A percentile compares a stretch with the other conserved stretches of the same genome.
Evolutionary conservation across 2,797 vertebrate species (phyloP).

Genomic region (Darevskia nairensis): DNA sequence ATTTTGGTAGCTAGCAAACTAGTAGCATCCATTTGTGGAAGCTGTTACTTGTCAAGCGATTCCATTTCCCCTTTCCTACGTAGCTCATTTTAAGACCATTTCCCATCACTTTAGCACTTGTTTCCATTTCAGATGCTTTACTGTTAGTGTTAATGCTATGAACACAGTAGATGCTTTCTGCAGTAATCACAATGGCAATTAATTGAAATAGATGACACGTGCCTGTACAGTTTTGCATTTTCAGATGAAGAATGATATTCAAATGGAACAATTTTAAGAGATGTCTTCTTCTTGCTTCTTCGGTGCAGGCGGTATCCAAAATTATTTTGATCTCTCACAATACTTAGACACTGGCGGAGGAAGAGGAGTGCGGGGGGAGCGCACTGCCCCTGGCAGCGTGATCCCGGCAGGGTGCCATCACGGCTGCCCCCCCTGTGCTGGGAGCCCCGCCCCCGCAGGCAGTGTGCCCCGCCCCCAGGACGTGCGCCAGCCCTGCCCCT

Average conservation of each 20-base stretch:
- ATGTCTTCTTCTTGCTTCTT: background rate
- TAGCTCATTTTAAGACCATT: background rate
- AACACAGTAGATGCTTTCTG: background rate
- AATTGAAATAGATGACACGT: conserved; percentile 13
- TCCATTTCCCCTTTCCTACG: background rate
- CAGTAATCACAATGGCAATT: conserved; percentile 13
- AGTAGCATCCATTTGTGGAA: background rate
- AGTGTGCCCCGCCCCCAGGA: too few relatives aligned
- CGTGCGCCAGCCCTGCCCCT: too few relatives aligned
- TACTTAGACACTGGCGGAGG: background rate
- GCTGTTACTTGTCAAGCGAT: background rate
- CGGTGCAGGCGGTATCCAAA: background rate
- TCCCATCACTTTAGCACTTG: background rate
- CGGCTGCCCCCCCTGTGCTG: too few relatives aligned
- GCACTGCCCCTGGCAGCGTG: too few relatives aligned
- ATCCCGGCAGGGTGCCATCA: too few relatives aligned
- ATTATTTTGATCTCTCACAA: conserved; percentile 13
- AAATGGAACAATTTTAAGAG: background rate
- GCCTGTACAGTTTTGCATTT: background rate
- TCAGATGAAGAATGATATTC: background rate
- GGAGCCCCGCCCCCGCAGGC: too few relatives aligned
- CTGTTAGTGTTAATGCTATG: background rate
- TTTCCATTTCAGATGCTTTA: conserved; percentile 4
- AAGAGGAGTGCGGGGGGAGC: too few relatives aligned
- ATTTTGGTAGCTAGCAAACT: background rate